Conservation (phyloP, 2,888 invertebrate species). For the Troides aeacus region DNA sequence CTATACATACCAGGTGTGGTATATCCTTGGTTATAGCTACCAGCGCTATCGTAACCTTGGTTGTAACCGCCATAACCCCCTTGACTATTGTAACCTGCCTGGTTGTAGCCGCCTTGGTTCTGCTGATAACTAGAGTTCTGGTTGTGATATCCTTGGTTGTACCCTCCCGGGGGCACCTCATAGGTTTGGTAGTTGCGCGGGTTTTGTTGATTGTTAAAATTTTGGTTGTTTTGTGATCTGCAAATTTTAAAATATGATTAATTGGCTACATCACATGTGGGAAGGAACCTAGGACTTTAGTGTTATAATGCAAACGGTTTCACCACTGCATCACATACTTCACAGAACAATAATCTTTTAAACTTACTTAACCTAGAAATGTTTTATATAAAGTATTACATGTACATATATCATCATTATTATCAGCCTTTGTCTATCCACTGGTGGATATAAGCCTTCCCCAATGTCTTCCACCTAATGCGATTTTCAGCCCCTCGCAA, state of each 20-base stretch:
- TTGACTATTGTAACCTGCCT: conserved; percentile 31
- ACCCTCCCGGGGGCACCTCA: conserved; percentile 64
- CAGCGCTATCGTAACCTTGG: conserved; percentile 42
- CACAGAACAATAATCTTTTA: no score
- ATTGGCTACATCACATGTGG: no score
- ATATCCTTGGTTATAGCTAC: conserved; percentile 39
- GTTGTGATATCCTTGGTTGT: conserved; percentile 36
- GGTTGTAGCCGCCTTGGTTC: conserved; percentile 34
- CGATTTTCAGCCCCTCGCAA: no score
- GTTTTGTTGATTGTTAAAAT: conserved; percentile 45
- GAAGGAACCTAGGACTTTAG: no score
- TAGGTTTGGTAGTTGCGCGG: conserved; percentile 60
- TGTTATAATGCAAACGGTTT: no score
- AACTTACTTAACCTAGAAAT: no score
- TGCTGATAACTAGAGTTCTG: conserved; percentile 36
- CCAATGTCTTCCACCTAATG: no score
- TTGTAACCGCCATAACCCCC: conserved; percentile 32
- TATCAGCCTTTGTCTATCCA: no score
- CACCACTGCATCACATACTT: no score
- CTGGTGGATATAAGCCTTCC: no score
- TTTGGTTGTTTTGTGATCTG: conserved; percentile 58
- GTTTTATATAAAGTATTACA: no score
- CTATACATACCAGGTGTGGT: conserved; percentile 21
- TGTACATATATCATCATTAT: no score
- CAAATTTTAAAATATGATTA: conserved; percentile 25